Evolutionary conservation across 2,888 invertebrate genomes (phyloP).

Genomic region (Campoplex nolae): DNA sequence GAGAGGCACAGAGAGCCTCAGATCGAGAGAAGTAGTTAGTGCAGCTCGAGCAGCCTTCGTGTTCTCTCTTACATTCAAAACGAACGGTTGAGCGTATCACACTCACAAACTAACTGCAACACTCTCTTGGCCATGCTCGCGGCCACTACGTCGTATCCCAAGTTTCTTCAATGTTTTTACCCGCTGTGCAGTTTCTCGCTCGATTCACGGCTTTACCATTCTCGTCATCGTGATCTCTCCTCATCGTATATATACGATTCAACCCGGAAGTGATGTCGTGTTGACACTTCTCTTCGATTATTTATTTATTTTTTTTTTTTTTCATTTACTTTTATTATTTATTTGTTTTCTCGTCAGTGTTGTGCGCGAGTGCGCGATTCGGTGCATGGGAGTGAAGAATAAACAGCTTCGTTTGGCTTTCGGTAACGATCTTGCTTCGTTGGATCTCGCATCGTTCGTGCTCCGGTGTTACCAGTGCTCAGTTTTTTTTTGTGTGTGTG

Average conservation of each 20-base stretch:
- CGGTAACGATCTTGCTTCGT: background rate
- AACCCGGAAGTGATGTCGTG: constrained; percentile 22
- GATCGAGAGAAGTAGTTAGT: constrained; percentile 28
- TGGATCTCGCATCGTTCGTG: background rate
- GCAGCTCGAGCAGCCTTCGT: constrained; percentile 62
- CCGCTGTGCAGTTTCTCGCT: constrained; percentile 38
- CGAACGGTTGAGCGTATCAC: constrained; percentile 49
- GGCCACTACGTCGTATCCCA: background rate
- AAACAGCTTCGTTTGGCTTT: background rate
- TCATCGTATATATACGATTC: background rate
- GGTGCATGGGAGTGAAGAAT: background rate
- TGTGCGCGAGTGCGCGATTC: background rate
- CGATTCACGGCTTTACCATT: constrained; percentile 5
- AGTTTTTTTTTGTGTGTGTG: too few relatives aligned
- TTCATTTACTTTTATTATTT: background rate
- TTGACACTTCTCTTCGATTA: background rate
- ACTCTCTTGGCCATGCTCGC: constrained; percentile 11
- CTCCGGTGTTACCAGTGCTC: background rate
- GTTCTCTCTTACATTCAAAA: constrained; percentile 55
- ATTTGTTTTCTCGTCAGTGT: background rate
- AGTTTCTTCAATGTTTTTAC: constrained; percentile 14
- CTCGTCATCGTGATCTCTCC: background rate
- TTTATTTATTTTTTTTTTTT: background rate
- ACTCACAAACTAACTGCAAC: constrained; percentile 31
- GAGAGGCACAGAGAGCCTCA: background rate